Evolutionary conservation across 2,888 invertebrate species (phyloP), one percentile per base, ranked within the genome.

Genomic region (Hirtodrosophila cameraria): DNA sequence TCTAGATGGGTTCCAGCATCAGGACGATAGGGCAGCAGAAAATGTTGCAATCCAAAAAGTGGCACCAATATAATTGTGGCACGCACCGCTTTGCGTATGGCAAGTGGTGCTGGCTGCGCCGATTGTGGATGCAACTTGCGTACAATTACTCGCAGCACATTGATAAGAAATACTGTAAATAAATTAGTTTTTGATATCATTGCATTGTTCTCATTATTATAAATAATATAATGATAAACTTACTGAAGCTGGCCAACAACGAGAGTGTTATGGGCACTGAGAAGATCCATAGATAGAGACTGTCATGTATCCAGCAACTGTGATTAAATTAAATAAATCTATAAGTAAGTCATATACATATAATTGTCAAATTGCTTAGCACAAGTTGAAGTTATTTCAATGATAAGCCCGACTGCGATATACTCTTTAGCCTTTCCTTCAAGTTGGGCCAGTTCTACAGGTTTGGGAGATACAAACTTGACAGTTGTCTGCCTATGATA

Each of bases 1-100:
- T 94, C 94, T 46, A 92, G 90, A 0, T 92, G 89, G 3, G 93
- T 90, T 1, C 93, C 92, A 1, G 92, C 90, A 1, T 92, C 90
- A 0, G 95, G 95, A 8, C 93, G 92, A 71, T 95, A 93, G 0
- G 95, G 95, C 9, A 95, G 92, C 48, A 95, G 89, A 20, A 95
- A 90, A 86, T 94, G 95, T 81, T 96, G 95, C 1, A 96, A 90
- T 0, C 96, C 96, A 55, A 96, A 94, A 0, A 96, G 90, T 0
- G 96, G 96, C n/a, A 95, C 94, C 86, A 96, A 91, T 69, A 96
- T 94, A 5, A 95, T 91, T 0, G 94, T 94, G 0, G 96, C 95
- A 49, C 95, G 91, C 0, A 93, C 93, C 0, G 95, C 95, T 82
- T 95, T 94, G 35, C 92, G 91, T 39, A 94, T 93, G 13, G 93